These are phyloP conservation scores for Paradoxurus hermaphroditus DNA, from an alignment of 2,113 vertebrate species.

Conservation along the genomic window DNA sequence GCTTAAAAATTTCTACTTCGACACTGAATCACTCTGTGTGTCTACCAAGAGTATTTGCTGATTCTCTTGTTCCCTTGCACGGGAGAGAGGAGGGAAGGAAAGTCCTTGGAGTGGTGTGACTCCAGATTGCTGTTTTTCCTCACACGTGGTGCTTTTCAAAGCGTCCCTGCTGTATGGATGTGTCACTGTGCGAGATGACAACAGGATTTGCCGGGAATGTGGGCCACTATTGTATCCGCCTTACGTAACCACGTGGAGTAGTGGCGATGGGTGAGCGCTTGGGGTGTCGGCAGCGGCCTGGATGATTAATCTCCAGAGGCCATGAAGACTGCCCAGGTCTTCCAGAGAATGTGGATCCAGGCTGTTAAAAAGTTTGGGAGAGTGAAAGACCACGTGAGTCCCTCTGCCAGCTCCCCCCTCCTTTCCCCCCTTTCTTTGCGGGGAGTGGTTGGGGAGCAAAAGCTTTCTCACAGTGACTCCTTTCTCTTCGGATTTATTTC, in stretches of 20 bases:
- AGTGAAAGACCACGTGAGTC: slow-evolving; percentile 92
- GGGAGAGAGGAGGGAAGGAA: neutral
- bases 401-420: slow-evolving; percentile 40
- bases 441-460: neutral
- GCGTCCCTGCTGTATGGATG: slow-evolving; percentile 66
- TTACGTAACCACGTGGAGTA: slow-evolving; percentile 91
- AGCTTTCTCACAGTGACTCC: neutral
- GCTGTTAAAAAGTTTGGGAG: slow-evolving; percentile 92
- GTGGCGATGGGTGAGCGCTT: slow-evolving; percentile 82
- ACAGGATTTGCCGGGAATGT: slow-evolving; percentile 94
- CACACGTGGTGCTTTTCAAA: slow-evolving; percentile 58
- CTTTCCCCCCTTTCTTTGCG: neutral
- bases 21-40: neutral
- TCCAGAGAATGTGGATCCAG: slow-evolving; percentile 92
- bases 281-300: slow-evolving; percentile 67
- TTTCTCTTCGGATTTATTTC: slow-evolving; percentile 30
- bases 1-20: neutral
- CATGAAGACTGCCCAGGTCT: slow-evolving; percentile 90
- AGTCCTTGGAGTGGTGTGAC: neutral
- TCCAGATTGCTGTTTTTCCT: slow-evolving; percentile 18
- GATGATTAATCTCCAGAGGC: slow-evolving; percentile 66
- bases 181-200: slow-evolving; percentile 82
- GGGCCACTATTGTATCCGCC: slow-evolving; percentile 94
- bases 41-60: neutral
- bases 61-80: neutral